Evolutionary conservation across 2,888 invertebrate genomes (phyloP).

Genomic region (Fabriciana adippe): DNA sequence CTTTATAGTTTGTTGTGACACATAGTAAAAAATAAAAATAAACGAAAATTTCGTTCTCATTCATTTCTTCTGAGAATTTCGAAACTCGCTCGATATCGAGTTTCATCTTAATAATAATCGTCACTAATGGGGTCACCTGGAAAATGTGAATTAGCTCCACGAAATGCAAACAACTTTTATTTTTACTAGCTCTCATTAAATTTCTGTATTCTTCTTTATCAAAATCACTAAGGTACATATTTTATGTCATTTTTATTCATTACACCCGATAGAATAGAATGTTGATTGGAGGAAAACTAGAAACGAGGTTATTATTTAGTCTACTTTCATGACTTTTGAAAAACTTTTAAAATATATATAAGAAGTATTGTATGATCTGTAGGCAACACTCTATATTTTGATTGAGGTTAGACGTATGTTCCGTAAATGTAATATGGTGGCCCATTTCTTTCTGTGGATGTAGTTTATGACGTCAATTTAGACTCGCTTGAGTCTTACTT

Average conservation of each 20-base stretch:
- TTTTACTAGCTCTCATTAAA: not conserved
- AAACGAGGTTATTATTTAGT: not conserved
- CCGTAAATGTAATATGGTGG: conserved; percentile 63
- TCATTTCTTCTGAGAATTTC: conserved; percentile 51
- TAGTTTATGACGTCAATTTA: conserved; percentile 68
- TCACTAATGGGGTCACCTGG: conserved; percentile 62
- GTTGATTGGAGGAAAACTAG: not conserved
- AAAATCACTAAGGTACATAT: not conserved
- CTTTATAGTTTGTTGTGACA: conserved; percentile 25
- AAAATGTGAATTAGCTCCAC: conserved; percentile 21
- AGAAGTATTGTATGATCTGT: conserved; percentile 18
- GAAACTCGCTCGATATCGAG: conserved; percentile 51
- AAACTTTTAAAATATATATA: conserved; percentile 16
- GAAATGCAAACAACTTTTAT: not conserved
- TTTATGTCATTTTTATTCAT: not conserved
- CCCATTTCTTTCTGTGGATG: conserved; percentile 64
- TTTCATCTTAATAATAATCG: conserved; percentile 57
- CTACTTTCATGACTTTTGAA: conserved; percentile 4
- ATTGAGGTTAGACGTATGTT: conserved; percentile 62
- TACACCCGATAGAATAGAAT: not conserved
- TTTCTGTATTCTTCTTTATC: not conserved
- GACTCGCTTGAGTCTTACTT: conserved; percentile 45
- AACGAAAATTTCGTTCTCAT: conserved; percentile 36
- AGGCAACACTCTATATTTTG: conserved; percentile 11
- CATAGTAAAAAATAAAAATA: conserved; percentile 39